Conservation (phyloP, 2,888 invertebrate species). For the Noctua janthina region DNA sequence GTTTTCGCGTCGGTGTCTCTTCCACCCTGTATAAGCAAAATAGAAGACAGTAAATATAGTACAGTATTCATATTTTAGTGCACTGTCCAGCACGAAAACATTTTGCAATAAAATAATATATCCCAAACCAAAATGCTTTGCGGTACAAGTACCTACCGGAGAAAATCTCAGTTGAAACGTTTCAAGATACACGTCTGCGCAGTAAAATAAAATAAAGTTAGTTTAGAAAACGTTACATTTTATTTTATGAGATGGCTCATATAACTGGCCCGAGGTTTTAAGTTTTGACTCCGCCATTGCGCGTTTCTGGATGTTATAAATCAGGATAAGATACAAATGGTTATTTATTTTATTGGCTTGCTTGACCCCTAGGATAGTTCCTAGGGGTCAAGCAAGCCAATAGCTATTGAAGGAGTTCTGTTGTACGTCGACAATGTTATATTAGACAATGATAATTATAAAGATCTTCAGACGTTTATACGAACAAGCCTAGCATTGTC, state of each 20-base stretch:
- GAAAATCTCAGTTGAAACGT: constrained; percentile 50
- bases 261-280: constrained; percentile 60
- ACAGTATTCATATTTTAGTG: background rate
- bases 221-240: constrained; percentile 70
- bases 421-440: background rate
- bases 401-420: background rate
- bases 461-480: background rate
- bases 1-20: too few species aligned
- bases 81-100: constrained; percentile 18
- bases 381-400: background rate
- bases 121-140: constrained; percentile 38
- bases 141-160: constrained; percentile 15
- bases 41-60: constrained; percentile 11
- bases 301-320: constrained; percentile 43
- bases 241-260: constrained; percentile 70
- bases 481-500: background rate
- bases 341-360: constrained; percentile 20
- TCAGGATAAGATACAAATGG: constrained; percentile 42
- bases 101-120: constrained; percentile 43
- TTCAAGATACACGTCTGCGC: constrained; percentile 65
- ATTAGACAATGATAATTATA: too few species aligned
- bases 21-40: background rate
- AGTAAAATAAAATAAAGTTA: constrained; percentile 67
- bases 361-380: background rate
- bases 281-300: constrained; percentile 55